phyloP scores from a whole-genome alignment of 2,797 vertebrate genomes.

The Microtus obscurus region DNA sequence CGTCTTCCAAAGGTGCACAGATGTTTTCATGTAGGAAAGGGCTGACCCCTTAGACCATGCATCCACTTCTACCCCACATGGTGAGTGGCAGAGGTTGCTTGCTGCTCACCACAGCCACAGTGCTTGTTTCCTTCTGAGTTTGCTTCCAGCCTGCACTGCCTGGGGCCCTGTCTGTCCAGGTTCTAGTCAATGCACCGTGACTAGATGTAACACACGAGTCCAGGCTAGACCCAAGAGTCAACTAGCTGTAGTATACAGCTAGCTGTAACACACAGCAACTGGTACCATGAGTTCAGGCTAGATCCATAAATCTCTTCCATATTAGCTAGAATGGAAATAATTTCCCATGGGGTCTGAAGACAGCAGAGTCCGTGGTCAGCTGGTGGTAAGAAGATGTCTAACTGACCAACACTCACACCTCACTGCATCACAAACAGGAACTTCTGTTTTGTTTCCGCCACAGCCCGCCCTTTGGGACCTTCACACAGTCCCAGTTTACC shows the following conservation, averaged over 20 bases:
- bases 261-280: neutral
- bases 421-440: rapidly evolving
- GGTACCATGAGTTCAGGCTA: neutral
- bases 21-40: rapidly evolving
- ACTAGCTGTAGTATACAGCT: neutral
- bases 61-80: neutral
- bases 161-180: neutral
- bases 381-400: neutral
- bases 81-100: neutral
- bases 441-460: neutral
- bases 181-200: neutral
- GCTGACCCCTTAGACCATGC: neutral
- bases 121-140: neutral
- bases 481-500: neutral
- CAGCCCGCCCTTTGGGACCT: neutral
- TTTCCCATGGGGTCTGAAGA: neutral
- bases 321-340: neutral
- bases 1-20: neutral
- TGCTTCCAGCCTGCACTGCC: neutral
- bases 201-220: neutral
- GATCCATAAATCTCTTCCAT: neutral
- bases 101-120: neutral
- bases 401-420: too few species aligned
- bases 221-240: neutral
- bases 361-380: neutral